Conservation (phyloP, 2,797 vertebrate species). For the Hydrocynus forskahlii region DNA sequence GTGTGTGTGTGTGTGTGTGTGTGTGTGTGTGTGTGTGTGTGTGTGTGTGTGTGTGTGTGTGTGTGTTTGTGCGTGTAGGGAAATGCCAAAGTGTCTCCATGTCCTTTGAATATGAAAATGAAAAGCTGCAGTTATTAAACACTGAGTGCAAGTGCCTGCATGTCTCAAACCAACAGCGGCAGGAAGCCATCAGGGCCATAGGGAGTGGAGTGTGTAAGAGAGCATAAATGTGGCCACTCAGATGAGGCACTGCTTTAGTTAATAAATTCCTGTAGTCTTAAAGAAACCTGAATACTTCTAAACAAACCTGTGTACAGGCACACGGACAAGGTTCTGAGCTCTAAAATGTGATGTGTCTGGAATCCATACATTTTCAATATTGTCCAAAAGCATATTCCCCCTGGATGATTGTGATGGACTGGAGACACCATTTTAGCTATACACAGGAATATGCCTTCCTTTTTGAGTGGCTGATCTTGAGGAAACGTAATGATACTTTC, state of each 20-base stretch:
- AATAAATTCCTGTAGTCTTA: background rate
- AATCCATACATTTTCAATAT: background rate
- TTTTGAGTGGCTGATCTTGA: too few relatives aligned
- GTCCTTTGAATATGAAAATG: constrained; percentile 45
- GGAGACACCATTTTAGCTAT: background rate
- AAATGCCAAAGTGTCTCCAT: constrained; percentile 37
- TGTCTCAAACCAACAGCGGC: constrained; percentile 11
- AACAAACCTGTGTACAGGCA: background rate
- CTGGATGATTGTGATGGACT: background rate
- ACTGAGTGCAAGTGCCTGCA: constrained; percentile 28
- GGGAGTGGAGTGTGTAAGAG: background rate
- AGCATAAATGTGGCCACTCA: background rate
- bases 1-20: background rate
- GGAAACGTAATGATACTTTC: too few relatives aligned
- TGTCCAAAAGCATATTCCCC: background rate
- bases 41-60: too few relatives aligned
- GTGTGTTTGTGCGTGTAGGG: constrained; percentile 25
- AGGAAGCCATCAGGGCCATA: constrained; percentile 26
- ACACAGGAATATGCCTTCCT: too few relatives aligned
- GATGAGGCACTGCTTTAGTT: background rate
- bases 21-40: constrained; percentile 10
- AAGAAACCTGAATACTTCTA: background rate
- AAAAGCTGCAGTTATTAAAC: constrained; percentile 39
- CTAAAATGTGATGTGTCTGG: background rate
- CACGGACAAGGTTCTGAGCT: background rate